Percentiles rank a stretch among this genome's conserved stretches.
phyloP scores from a whole-genome alignment of 2,797 vertebrate genomes.

The Oryzias sinensis region DNA sequence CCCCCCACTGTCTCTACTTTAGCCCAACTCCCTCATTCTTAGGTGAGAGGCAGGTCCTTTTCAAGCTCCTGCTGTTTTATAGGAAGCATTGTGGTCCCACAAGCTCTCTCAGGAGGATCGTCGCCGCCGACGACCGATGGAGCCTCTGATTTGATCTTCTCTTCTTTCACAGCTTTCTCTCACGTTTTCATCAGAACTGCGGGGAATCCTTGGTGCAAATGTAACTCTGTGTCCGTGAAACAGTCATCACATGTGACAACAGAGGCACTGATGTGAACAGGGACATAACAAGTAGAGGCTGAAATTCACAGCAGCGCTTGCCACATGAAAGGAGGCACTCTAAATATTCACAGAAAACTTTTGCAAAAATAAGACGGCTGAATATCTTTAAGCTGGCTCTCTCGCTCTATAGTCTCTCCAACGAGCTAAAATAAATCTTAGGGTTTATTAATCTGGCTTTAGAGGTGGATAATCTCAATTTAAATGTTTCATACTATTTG shows the following conservation, averaged over 20 bases:
- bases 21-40: slow-evolving; percentile 50
- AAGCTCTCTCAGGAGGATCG: slow-evolving; percentile 62
- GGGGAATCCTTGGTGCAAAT: slow-evolving; percentile 49
- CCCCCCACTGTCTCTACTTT: slow-evolving; percentile 50
- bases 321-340: slow-evolving; percentile 51
- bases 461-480: slow-evolving; percentile 43
- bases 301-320: slow-evolving; percentile 52
- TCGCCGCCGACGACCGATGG: slow-evolving; percentile 62
- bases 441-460: no score
- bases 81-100: slow-evolving; percentile 73
- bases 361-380: no score
- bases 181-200: slow-evolving; percentile 68
- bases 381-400: no score
- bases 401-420: slow-evolving; percentile 22
- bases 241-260: slow-evolving; percentile 59
- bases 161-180: slow-evolving; percentile 64
- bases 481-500: slow-evolving; percentile 17
- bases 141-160: slow-evolving; percentile 72
- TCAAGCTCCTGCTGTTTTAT: slow-evolving; percentile 74
- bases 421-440: slow-evolving; percentile 32
- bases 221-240: slow-evolving; percentile 50
- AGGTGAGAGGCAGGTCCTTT: slow-evolving; percentile 61
- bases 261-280: slow-evolving; percentile 51
- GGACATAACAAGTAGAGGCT: slow-evolving; percentile 28
- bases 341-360: slow-evolving; percentile 57